phyloP scores from a whole-genome alignment of 2,888 invertebrate genomes.

The Uloborus plumipes region DNA sequence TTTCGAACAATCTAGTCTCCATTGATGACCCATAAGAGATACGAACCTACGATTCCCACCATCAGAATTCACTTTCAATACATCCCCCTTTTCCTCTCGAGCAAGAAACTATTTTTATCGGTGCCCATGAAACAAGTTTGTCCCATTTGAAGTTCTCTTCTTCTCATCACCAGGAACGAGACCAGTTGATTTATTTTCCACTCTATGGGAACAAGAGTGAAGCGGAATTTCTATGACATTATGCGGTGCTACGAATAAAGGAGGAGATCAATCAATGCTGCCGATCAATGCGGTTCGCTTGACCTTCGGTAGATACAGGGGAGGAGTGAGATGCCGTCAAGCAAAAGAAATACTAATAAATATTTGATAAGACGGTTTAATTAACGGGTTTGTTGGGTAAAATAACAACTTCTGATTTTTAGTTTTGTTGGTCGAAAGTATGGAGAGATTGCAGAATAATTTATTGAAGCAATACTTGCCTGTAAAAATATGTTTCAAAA shows the following conservation, averaged over 20 bases:
- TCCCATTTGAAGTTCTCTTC: constrained; percentile 10
- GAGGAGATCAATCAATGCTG: neutral
- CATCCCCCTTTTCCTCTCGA: too few species aligned
- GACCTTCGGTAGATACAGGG: constrained; percentile 4
- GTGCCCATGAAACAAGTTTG: constrained; percentile 7
- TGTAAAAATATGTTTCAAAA: too few species aligned
- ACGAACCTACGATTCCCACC: too few species aligned
- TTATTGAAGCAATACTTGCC: too few species aligned
- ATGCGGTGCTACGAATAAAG: constrained; percentile 5
- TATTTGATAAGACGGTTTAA: neutral
- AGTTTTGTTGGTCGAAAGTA: too few species aligned
- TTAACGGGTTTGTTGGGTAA: too few species aligned
- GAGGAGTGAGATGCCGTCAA: too few species aligned
- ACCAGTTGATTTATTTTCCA: constrained; percentile 30
- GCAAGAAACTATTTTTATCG: constrained; percentile 11
- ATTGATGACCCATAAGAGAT: too few species aligned
- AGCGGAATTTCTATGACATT: constrained; percentile 16
- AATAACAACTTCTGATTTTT: too few species aligned
- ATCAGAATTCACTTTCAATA: too few species aligned
- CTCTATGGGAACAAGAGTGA: constrained; percentile 14
- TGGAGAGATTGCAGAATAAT: too few species aligned
- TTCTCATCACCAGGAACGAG: constrained; percentile 19
- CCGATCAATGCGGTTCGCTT: constrained; percentile 15
- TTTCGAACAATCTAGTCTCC: too few species aligned
- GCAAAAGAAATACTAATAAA: constrained; percentile 2